Base-by-base conservation (phyloP, 2,797 vertebrate species). In the Siniperca scherzeri region DNA sequence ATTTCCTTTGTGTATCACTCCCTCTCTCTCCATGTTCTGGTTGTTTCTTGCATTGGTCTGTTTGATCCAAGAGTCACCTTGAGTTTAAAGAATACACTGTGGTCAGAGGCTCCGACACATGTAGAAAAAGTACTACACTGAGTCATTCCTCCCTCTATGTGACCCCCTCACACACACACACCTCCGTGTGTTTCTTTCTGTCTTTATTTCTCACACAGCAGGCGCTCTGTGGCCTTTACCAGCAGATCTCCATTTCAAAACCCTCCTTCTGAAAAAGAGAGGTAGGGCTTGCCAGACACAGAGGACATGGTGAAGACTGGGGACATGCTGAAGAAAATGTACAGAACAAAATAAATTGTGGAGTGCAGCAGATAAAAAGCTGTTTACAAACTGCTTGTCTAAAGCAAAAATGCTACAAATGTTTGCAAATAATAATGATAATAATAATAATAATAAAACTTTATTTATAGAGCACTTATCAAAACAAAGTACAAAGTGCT, bases 201-300 rank as follows among this genome's bases (percentile, higher is more conserved):
- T 88, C 85, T 91, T 89, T 89, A 68, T 85, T 84, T 84, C 81
- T 87, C 72, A 74, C 91, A 82, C 89, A 89, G 83, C 83, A 84
- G 87, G 88, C 44, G 50, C 61, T 84, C 74, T 56, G 57, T 82
- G 87, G 83, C 86, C 76, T 92, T 89, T 85, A 88, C 64, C 64
- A 74, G 84, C 83, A 90, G 82, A 93, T 90, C 88, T 88, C 90
- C 85, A 91, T 94, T 92, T 93, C 88, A 91, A 92, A 91, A 85
- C 69, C 79, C 67, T 67, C 42, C 59, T 57, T 74, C 65, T 84
- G 67, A 83, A 89, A 80, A 60, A 84, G 59, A 78, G 71, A 78
- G 33, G 33, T 16, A 38, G 17, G 14, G 40, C 27, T 46, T 38
- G 65, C 33, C 74, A 60, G 66, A 69, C 64, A 56, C 56, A 55